Evolutionary conservation across 1,140 invertebrate species (phyloP).

Genomic region (Sweltsa coloradensis): DNA sequence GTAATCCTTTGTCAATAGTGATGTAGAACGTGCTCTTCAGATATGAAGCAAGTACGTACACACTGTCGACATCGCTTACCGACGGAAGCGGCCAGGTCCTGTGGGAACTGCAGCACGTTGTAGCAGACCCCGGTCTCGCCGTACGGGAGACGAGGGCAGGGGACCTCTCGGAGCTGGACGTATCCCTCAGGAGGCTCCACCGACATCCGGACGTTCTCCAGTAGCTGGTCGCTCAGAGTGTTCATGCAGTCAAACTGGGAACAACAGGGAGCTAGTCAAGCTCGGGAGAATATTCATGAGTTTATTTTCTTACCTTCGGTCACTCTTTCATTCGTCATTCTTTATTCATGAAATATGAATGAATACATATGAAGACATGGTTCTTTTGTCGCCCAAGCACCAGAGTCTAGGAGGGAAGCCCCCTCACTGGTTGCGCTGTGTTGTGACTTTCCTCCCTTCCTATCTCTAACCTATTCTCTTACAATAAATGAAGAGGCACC

Average conservation of each 20-base stretch:
- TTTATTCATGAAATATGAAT: too few relatives aligned
- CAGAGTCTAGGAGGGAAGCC: too few relatives aligned
- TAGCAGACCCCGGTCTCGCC: constrained; percentile 82
- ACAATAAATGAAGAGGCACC: too few relatives aligned
- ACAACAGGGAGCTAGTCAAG: background rate
- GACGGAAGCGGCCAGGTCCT: constrained; percentile 53
- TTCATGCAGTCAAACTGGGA: constrained; percentile 85
- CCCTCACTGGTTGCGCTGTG: too few relatives aligned
- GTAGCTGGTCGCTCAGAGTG: constrained; percentile 86
- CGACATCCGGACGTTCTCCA: constrained; percentile 85
- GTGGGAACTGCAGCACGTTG: constrained; percentile 71
- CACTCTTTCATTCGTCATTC: too few relatives aligned
- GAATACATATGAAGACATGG: too few relatives aligned
- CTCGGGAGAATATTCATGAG: too few relatives aligned
- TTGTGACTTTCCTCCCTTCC: too few relatives aligned
- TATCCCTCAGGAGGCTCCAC: constrained; percentile 76
- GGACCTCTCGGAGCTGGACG: constrained; percentile 55
- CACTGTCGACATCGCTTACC: constrained; percentile 28
- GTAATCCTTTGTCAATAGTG: too few relatives aligned
- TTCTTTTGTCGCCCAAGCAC: too few relatives aligned
- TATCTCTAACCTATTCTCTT: too few relatives aligned
- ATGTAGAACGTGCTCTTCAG: background rate
- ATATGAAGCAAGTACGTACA: constrained; percentile 5
- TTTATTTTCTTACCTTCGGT: too few relatives aligned
- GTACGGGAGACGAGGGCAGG: constrained; percentile 67